Evolutionary conservation across 2,888 invertebrate genomes (phyloP).

Genomic region (Aelia acuminata): DNA sequence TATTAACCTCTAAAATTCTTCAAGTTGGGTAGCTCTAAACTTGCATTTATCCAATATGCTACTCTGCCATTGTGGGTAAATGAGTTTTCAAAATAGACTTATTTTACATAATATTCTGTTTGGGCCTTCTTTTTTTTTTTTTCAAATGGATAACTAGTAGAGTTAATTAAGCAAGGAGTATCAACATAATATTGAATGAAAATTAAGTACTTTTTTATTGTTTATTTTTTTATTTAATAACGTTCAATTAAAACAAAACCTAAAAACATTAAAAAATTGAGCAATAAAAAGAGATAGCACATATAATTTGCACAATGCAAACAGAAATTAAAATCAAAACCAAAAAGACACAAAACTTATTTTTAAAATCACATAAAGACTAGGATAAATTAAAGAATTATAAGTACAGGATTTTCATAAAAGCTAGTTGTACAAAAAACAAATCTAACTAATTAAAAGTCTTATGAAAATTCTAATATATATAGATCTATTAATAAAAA

Average conservation of each 20-base stretch:
- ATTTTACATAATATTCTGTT: too few species aligned
- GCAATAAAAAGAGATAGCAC: neutral
- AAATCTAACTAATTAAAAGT: neutral
- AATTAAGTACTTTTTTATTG: neutral
- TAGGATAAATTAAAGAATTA: constrained; percentile 22
- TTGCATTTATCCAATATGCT: too few species aligned
- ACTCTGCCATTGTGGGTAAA: too few species aligned
- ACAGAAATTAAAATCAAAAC: neutral
- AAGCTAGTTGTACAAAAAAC: neutral
- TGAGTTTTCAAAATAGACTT: too few species aligned
- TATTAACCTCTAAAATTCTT: too few species aligned
- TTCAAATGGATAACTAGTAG: too few species aligned
- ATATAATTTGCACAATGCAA: neutral
- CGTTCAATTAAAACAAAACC: neutral
- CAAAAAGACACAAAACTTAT: constrained; percentile 6
- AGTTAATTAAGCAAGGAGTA: too few species aligned
- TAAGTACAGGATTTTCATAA: neutral
- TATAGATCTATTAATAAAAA: constrained; percentile 37
- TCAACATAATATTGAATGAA: neutral
- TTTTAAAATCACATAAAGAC: constrained; percentile 29
- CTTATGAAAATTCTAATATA: neutral
- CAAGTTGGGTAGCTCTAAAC: too few species aligned
- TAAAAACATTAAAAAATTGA: neutral
- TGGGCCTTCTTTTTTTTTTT: too few species aligned
- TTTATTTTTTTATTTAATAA: neutral